A percentile compares a stretch with the other conserved stretches of the same genome.
These are phyloP conservation scores for Leptocoma aspasia DNA, from an alignment of 2,113 vertebrate species.

Conservation along the genomic window DNA sequence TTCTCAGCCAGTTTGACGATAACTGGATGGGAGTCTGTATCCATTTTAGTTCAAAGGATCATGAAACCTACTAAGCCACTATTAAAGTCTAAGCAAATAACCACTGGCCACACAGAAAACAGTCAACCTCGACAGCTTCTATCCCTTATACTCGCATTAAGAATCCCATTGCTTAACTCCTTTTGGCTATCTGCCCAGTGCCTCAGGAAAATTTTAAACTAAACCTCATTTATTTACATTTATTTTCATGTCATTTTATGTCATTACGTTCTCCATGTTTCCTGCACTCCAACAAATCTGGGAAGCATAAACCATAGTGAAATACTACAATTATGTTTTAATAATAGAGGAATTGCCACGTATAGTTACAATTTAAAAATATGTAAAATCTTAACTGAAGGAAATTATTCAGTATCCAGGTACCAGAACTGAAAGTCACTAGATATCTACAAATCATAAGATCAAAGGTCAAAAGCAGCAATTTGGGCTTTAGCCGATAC, in stretches of 20 bases:
- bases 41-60: not conserved
- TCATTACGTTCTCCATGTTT: conserved; percentile 14
- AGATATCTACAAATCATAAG: not conserved
- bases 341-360: not conserved
- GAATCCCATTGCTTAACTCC: conserved; percentile 7
- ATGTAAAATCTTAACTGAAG: not conserved
- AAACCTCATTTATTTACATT: conserved; percentile 56
- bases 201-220: conserved; percentile 36
- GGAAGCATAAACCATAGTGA: not conserved
- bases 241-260: conserved; percentile 40
- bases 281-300: conserved; percentile 4
- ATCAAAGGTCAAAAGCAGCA: not conserved
- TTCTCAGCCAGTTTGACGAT: not conserved
- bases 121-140: not conserved
- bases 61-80: not conserved
- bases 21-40: not conserved
- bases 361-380: not conserved
- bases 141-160: not conserved
- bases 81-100: conserved; percentile 32
- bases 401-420: not conserved
- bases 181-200: conserved; percentile 39
- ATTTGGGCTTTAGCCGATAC: not conserved
- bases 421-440: not conserved
- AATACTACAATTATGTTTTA: not conserved
- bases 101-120: not conserved